Evolutionary conservation across 2,888 invertebrate species (phyloP), one percentile per base, ranked within the genome.

Genomic region (Dryocosmus kuriphilus): DNA sequence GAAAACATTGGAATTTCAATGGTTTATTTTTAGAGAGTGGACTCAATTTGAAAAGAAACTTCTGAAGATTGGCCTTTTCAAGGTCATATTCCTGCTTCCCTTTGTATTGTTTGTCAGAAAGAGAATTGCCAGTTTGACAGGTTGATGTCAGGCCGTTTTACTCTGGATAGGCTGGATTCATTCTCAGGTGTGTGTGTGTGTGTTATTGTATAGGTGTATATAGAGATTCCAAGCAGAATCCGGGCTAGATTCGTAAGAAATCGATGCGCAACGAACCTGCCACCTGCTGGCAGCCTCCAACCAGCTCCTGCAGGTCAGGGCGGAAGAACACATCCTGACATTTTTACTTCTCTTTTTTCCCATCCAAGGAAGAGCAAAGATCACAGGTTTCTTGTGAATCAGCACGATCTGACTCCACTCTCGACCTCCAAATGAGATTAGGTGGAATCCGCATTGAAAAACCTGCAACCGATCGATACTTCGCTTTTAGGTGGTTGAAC

Each of bases 241-340:
- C 88, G 87, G 88, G 89, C 88, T 88, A 85, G 90, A 88, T 90
- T 90, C 89, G 90, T 89, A 89, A 90, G 90, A 89, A 89, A 90
- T 90, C 89, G 89, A 89, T 90, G 88, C 86, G 86, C 84, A 82
- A 86, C 84, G 77, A 88, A 89, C 89, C 90, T 90, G 90, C 90
- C 90, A 90, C 90, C 90, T 90, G 90, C 86, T 86, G 88, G 88
- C 86, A 86, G 85, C 86, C 84, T 83, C 87, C 83, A 83, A 80
- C 81, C 81, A 79, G 80, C 81, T 83, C 83, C 82, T 80, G 84
- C 84, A 85, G 85, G 86, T 84, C 84, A 80, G 80, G 80, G 77
- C 80, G 78, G 79, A 77, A 76, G 67, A 27, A 51, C 51, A 51
- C 30, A 46, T 32, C 71, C 27, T 71, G 30, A 32, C 71, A 30